Base-by-base conservation (phyloP, 2,888 invertebrate species). In the Tinea semifulvella region DNA sequence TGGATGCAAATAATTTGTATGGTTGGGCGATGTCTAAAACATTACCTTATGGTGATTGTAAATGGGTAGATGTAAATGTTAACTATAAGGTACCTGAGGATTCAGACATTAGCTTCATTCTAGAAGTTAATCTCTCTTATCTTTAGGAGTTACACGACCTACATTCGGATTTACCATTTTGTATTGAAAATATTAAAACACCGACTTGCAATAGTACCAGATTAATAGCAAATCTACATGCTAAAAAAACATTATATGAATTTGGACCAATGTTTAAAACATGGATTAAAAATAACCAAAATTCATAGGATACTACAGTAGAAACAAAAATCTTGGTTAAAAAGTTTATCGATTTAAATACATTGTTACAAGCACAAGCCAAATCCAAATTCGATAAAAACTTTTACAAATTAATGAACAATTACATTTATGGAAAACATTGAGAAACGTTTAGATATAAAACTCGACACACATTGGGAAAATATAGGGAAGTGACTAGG, bases 351-450 rank as follows among this genome's bases (percentile, higher is more conserved):
- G 60, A 66, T 26, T 47, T 65, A 45, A 74, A 72, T 52, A 68
- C 61, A 4, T 40, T 57, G 31, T 43, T 63, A 19, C 44, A 65
- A 45, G 57, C 52, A 18, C 25, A 44, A 39, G 53, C 64, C 2
- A 52, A 8, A 18, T 58, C 57, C 26, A 54, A 60, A 11, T 69
- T 65, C 51, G 58, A 67, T 49, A 67, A 65, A 56, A 58, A 65
- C 49, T 60, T 63, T 46, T 68, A 52, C 46, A 68, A 72, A 50
- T 49, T 65, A 8, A 60, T 65, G 56, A 68, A 63, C 39, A 71
- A 71, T 49, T 49, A 61, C 1, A 50, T 65, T 1, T 68, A 57
- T 65, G 53, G 60, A 62, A 50, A 62, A 60, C 47, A 54, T 60
- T 8, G 52, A 58, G 47, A 59, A 60, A 46, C 48, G 57, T 42